Conservation (phyloP, 2,113 vertebrate species). For the Acinonyx jubatus region DNA sequence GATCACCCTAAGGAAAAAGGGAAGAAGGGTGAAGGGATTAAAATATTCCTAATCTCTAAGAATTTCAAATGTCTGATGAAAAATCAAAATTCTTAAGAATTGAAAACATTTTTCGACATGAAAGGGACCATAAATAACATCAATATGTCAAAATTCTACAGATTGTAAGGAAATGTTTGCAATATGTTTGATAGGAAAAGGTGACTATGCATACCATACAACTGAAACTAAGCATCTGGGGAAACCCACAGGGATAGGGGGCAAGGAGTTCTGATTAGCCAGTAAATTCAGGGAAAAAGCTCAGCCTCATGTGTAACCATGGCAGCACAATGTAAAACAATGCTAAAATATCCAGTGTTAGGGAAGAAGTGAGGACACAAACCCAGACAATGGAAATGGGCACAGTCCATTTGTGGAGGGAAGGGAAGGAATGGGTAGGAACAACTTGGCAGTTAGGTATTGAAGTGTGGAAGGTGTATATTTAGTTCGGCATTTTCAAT, state of each 20-base stretch:
- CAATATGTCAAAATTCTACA: neutral
- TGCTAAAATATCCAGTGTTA: neutral
- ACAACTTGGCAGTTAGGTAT: neutral
- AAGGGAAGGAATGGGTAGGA: no score
- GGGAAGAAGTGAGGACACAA: neutral
- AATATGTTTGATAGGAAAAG: neutral
- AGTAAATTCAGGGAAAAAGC: neutral
- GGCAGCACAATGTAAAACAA: neutral
- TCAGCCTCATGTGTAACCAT: neutral
- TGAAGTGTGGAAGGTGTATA: neutral
- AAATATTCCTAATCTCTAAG: neutral
- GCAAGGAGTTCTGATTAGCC: neutral
- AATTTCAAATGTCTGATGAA: neutral
- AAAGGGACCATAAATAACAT: neutral
- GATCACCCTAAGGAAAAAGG: neutral
- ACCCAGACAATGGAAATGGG: neutral
- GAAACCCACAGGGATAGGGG: neutral
- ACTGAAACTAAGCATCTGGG: neutral
- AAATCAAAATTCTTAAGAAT: neutral
- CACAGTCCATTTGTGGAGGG: neutral
- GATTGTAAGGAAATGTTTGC: neutral
- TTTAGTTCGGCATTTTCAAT: neutral
- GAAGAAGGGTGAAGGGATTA: neutral
- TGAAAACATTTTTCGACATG: neutral
- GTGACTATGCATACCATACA: neutral